Evolutionary conservation across 2,888 invertebrate species (phyloP), one percentile per base, ranked within the genome.

Genomic region (Euplexia lucipara): DNA sequence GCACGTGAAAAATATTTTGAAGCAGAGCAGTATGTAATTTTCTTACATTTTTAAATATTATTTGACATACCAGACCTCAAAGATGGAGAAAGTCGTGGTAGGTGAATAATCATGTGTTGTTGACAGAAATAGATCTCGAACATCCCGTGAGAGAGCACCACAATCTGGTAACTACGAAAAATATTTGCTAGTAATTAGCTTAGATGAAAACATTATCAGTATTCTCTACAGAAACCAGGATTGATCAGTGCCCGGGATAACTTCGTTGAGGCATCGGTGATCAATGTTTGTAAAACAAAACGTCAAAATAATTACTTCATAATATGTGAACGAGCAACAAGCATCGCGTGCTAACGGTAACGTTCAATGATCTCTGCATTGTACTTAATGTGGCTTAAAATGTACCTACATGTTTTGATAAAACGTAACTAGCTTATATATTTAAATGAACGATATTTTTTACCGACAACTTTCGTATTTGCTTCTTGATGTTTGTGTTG

Each of bases 51-150:
- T 35, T 18, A 10, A 22, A 30, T 20, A 26, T 65, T 10, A 1
- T 14, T 22, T 22, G 16, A 41, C 26, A 35, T 60, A 30, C 16
- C 22, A 18, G 42, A 42, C 30, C 61, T 42, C 10, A 4, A 22
- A 18, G 37, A 39, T 37, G 18, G 48, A 18, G 47, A 39, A 26
- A 35, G 35, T 32, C 22, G 22, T 48, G 52, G 65, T 60, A 61
- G 54, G 53, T 47, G 53, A 56, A 41, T 79, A 63, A 68, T 39
- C 9, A 45, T 32, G 26, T 69, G 30, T 78, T 67, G 75, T 77
- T 74, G 61, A 73, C 79, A 78, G 75, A 59, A 39, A 5, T 39
- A 34, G 4, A 18, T 51, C 20, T 34, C 32, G 30, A 39, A 22
- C 9, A 7, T 48, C 20, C 7, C 39, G n/a, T 48, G 32, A 42